Base-by-base conservation (phyloP, 2,113 vertebrate genomes). In the Trichomycterus rosablanca region DNA sequence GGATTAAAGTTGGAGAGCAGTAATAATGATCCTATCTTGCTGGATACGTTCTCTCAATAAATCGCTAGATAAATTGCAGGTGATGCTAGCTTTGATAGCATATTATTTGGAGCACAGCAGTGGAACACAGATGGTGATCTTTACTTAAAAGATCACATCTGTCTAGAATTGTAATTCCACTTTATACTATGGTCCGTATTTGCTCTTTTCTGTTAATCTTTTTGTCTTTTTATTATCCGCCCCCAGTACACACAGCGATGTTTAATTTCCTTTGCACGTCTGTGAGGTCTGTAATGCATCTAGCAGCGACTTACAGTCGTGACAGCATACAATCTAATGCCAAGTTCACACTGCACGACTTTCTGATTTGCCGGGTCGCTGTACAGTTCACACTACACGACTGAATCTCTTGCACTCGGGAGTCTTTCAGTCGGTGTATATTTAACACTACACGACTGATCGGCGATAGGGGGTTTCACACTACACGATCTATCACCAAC, bases 11-110 rank as follows among this genome's bases (percentile, higher is more conserved):
- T 28, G 20, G 9, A 40, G 22, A 56, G 34, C 19, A 49, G n/a
- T 56, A 65, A 39, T 56, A 65, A 54, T 37, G 15, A 46, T 22
- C 28, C 28, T 2, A 40, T 55, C 40, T 46, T 15, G 45, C 20
- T 65, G 43, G 32, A 39, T 52, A 39, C 48, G 24, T 65, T 56
- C 32, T 56, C 16, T 65, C 7, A 65, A 56, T 49, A 65, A 65
- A 65, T 65, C 12, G 52, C 16, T 20, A 19, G 23, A 64, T 54
- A 16, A 30, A 55, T 55, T 45, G 42, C 24, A 32, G 40, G 52
- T 48, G 16, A 37, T 39, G 50, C 28, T 35, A 10, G n/a, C n/a
- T 24, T 22, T 35, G 40, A 63, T 54, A 37, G 50, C 52, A 22
- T 45, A 64, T 65, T 39, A 65, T 18, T 65, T 40, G 56, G 53